A percentile compares a stretch with the other conserved stretches of the same genome.
Evolutionary conservation across 2,797 vertebrate genomes (phyloP).

Genomic region (Mormyrops boulengeri): DNA sequence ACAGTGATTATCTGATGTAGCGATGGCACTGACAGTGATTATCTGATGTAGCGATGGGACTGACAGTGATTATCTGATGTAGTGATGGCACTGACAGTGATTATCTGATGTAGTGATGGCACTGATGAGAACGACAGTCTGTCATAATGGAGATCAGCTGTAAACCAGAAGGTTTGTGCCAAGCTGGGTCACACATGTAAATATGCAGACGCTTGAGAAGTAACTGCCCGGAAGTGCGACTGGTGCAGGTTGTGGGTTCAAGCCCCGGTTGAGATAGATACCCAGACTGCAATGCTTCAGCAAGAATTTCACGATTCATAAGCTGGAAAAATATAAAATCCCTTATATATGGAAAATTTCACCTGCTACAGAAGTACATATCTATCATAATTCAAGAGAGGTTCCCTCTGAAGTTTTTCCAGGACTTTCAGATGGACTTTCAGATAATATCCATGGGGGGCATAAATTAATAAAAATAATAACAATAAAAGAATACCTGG

Average conservation of each 20-base stretch:
- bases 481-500: slow-evolving; percentile 39
- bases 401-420: background rate
- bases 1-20: background rate
- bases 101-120: background rate
- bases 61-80: background rate
- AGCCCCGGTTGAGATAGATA: background rate
- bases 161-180: background rate
- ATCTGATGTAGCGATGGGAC: too few relatives aligned
- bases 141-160: background rate
- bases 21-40: background rate
- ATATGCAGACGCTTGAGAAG: background rate
- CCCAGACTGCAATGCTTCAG: background rate
- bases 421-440: background rate
- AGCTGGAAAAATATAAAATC: background rate
- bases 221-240: background rate
- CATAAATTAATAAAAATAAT: background rate
- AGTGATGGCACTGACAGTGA: too few relatives aligned
- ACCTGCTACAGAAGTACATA: background rate
- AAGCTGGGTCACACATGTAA: background rate
- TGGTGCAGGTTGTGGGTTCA: background rate
- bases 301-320: background rate
- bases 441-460: background rate
- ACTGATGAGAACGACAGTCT: background rate
- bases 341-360: background rate
- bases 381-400: background rate